Percentiles rank a stretch among this genome's conserved stretches.
These are phyloP conservation scores for Pandemis heparana DNA, from an alignment of 2,888 invertebrate species.

Conservation along the genomic window DNA sequence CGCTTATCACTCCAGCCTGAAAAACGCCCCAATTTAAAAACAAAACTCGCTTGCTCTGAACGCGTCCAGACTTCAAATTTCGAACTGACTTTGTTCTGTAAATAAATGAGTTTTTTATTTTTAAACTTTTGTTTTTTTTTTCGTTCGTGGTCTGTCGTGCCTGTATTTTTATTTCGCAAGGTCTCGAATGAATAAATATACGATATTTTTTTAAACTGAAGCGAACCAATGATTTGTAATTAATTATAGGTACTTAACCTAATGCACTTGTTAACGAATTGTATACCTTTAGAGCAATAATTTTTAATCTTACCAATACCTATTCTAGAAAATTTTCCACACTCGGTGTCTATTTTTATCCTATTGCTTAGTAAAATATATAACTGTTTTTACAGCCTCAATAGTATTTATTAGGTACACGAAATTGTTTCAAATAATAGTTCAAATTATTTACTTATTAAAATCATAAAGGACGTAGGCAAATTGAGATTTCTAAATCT, in stretches of 20 bases:
- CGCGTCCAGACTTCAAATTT: conserved; percentile 46
- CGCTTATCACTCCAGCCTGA: conserved; percentile 68
- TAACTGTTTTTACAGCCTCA: conserved; percentile 66
- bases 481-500: conserved; percentile 34
- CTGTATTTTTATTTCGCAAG: conserved; percentile 48
- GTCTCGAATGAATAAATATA: conserved; percentile 48
- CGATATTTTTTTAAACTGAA: conserved; percentile 55
- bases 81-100: conserved; percentile 58
- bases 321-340: conserved; percentile 63
- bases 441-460: conserved; percentile 42
- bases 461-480: conserved; percentile 37
- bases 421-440: conserved; percentile 41
- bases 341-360: conserved; percentile 78
- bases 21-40: conserved; percentile 56
- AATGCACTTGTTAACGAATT: conserved; percentile 70
- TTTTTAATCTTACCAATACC: conserved; percentile 61
- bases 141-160: conserved; percentile 49
- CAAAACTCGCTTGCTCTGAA: conserved; percentile 60
- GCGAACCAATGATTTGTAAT: conserved; percentile 70
- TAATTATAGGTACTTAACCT: conserved; percentile 55
- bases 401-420: conserved; percentile 56
- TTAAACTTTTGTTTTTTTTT: conserved; percentile 55
- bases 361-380: conserved; percentile 65
- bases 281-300: conserved; percentile 80
- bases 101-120: conserved; percentile 63